These are phyloP conservation scores for Limonius californicus DNA, from an alignment of 1,140 invertebrate genomes.

Conservation along the genomic window DNA sequence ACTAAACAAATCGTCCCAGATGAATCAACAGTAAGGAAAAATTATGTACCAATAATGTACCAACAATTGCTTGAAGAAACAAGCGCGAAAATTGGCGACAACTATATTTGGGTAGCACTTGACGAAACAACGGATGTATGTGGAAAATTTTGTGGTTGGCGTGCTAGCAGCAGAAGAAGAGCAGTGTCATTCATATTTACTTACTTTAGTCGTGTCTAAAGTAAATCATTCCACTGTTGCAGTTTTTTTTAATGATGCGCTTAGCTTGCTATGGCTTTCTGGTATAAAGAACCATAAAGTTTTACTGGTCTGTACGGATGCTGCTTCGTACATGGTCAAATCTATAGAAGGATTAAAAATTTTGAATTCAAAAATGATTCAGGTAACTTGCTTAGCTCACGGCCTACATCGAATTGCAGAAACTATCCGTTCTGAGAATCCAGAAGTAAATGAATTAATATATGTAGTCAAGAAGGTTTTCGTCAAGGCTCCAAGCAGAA, in stretches of 20 bases:
- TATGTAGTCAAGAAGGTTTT: slow-evolving; percentile 21
- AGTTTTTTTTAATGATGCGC: not conserved
- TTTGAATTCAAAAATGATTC: slow-evolving; percentile 25
- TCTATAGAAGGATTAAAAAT: slow-evolving; percentile 24
- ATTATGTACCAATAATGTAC: no score
- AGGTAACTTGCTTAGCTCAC: slow-evolving; percentile 25
- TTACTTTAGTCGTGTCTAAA: no score
- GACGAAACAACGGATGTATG: no score
- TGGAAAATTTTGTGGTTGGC: no score
- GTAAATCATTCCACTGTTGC: not conserved
- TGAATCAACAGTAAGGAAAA: no score
- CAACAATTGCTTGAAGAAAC: no score
- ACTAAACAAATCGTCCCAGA: no score
- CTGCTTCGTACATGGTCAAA: slow-evolving; percentile 25
- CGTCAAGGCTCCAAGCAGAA: slow-evolving; percentile 21
- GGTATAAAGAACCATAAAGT: slow-evolving; percentile 15
- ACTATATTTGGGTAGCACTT: no score
- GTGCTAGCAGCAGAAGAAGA: no score
- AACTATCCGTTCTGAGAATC: slow-evolving; percentile 22
- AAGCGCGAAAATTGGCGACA: no score
- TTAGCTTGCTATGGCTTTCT: not conserved
- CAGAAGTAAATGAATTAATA: slow-evolving; percentile 24
- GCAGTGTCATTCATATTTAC: no score
- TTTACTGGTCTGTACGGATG: slow-evolving; percentile 22
- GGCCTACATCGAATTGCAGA: slow-evolving; percentile 22